Evolutionary conservation across 2,888 invertebrate genomes (phyloP).

Genomic region (Pilophorus perplexus): DNA sequence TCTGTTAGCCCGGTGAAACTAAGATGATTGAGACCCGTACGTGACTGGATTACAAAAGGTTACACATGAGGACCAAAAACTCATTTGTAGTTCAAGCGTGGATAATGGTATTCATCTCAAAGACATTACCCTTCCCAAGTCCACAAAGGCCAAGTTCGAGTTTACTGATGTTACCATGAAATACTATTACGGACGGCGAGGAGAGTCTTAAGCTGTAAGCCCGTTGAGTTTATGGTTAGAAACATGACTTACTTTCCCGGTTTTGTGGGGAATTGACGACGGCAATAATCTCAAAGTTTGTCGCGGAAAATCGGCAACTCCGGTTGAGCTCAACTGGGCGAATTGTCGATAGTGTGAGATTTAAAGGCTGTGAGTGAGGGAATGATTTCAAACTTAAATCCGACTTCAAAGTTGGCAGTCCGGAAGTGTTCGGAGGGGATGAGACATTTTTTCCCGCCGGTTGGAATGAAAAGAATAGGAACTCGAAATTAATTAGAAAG

Average conservation of each 20-base stretch:
- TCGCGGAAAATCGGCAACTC: too few species aligned
- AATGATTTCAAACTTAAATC: too few species aligned
- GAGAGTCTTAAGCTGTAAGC: too few species aligned
- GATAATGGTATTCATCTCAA: slow-evolving; percentile 34
- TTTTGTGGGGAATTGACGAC: too few species aligned
- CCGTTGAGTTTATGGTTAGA: too few species aligned
- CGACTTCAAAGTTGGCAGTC: too few species aligned
- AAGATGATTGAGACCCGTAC: slow-evolving; percentile 29
- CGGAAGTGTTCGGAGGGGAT: too few species aligned
- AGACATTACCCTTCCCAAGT: slow-evolving; percentile 21
- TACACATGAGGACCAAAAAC: slow-evolving; percentile 21
- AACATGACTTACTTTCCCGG: too few species aligned
- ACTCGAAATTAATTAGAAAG: slow-evolving; percentile 26
- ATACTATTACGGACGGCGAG: slow-evolving; percentile 6
- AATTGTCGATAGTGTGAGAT: too few species aligned
- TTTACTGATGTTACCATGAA: neutral
- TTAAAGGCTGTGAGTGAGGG: too few species aligned
- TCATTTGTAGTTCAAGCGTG: slow-evolving; percentile 35
- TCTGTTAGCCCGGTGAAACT: slow-evolving; percentile 27
- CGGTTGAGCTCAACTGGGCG: too few species aligned
- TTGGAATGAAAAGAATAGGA: neutral
- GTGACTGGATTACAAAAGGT: slow-evolving; percentile 29
- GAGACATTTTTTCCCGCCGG: neutral
- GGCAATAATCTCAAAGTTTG: too few species aligned
- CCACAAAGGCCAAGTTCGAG: slow-evolving; percentile 30